Evolutionary conservation across 2,113 vertebrate species (phyloP).

Genomic region (Lagopus muta): DNA sequence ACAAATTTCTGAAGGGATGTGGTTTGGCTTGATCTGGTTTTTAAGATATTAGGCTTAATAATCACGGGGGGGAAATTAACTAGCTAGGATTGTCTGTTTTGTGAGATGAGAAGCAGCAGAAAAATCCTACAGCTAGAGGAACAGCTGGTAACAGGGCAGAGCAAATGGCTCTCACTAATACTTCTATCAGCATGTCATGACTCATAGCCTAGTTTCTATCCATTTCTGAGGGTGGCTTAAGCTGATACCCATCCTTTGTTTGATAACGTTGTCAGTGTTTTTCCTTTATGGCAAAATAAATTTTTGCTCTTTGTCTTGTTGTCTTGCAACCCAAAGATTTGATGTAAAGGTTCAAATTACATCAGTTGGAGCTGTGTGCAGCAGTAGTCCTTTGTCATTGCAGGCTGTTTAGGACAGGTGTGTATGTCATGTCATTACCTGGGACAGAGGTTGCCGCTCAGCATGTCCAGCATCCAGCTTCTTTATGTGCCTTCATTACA

Average conservation of each 20-base stretch:
- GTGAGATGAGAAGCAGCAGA: background rate
- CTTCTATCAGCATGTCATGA: background rate
- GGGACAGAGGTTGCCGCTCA: background rate
- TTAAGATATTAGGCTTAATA: background rate
- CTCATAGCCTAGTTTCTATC: conserved; percentile 23
- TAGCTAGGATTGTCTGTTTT: background rate
- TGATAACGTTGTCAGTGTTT: conserved; percentile 34
- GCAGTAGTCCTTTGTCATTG: background rate
- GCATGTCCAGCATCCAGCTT: background rate
- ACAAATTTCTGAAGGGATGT: background rate
- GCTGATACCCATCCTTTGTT: background rate
- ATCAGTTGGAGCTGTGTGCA: background rate
- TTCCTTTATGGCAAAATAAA: conserved; percentile 25
- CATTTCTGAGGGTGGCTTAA: background rate
- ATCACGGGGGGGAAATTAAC: background rate
- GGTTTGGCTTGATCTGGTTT: background rate
- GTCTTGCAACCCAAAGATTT: conserved; percentile 4
- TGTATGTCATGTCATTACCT: background rate
- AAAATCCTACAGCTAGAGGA: background rate
- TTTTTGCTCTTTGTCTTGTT: conserved; percentile 30
- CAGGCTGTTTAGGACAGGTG: background rate
- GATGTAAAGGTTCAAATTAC: background rate
- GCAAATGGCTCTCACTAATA: background rate
- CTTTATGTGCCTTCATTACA: background rate
- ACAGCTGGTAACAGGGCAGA: background rate